These are phyloP conservation scores for Sciurus niger DNA, from an alignment of 2,113 vertebrate genomes.

Conservation along the genomic window DNA sequence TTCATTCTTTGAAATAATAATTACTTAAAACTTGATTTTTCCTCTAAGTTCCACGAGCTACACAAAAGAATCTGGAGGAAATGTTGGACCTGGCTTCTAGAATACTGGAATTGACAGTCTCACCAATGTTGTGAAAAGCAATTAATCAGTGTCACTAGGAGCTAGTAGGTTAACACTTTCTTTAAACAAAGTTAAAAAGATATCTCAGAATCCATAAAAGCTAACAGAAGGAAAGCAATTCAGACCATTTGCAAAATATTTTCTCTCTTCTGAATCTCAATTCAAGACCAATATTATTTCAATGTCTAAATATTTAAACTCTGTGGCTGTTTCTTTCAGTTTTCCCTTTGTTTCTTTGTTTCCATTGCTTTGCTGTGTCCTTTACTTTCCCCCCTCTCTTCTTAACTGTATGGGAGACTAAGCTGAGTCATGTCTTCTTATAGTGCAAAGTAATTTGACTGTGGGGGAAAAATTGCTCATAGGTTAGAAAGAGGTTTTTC, in stretches of 20 bases:
- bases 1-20: neutral
- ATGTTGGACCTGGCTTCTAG: neutral
- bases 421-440: neutral
- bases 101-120: constrained; percentile 49
- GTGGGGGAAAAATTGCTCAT: neutral
- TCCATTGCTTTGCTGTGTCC: neutral
- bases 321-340: neutral
- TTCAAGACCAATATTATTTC: constrained; percentile 3
- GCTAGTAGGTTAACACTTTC: neutral
- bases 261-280: neutral
- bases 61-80: constrained; percentile 41
- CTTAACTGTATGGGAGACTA: neutral
- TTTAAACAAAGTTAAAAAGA: constrained; percentile 58
- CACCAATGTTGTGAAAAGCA: constrained; percentile 51
- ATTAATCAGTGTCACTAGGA: constrained; percentile 47
- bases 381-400: neutral
- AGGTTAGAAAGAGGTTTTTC: neutral
- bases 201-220: constrained; percentile 20
- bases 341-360: neutral
- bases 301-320: neutral
- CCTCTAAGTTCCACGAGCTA: neutral
- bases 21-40: constrained; percentile 5
- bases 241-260: neutral
- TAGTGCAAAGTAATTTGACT: neutral
- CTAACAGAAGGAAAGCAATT: constrained; percentile 24